Base-by-base conservation (phyloP, 1,140 invertebrate species). In the Pemphigus obesinymphae region DNA sequence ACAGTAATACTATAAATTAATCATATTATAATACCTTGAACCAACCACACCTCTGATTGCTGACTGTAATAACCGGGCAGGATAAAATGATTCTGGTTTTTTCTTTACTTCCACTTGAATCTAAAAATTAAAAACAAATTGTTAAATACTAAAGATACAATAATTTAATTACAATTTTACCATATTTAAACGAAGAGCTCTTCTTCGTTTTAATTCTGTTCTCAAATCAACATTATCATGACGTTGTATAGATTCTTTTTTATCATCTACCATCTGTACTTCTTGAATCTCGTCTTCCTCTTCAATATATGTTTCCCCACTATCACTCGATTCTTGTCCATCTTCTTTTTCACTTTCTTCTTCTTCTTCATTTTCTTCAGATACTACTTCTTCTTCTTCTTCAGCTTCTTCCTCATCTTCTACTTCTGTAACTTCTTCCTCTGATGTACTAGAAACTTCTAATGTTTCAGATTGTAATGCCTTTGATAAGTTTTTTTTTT, bases 261-360 rank as follows among this genome's bases (percentile, higher is more conserved):
- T 45, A 29, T 80, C 37, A 61, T 63, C 37, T 10, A 43, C 1
- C 23, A 43, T 43, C 8, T 61, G 17, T 20, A 37, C 53, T 37
- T 40, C 31, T 43, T 43, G 15, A 26, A 61, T 6, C 15, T 55
- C 48, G 2, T 23, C 48, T 40, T 76, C 75, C 5, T 78, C 76
- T 29, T 80, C 55, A 61, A 73, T 48, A 61, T 31, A 55, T 17
- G 63, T 55, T 6, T 31, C 37, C 17, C 8, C n/a, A 63, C 37
- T 63, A 20, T 45, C 55, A 80, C 37, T 61, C 0, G 55, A 80
- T 3, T 63, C 8, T 78, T 78, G 75, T 61, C 55, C 55, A 63
- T 29, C 55, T 80, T 80, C 76, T 63, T 80, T 80, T 63, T 80
- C 76, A 80, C 53, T 80, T 80, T 63, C 76, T n/a, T 80, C 55